Base-by-base conservation (phyloP, 2,797 vertebrate genomes). In the Helarctos malayanus region DNA sequence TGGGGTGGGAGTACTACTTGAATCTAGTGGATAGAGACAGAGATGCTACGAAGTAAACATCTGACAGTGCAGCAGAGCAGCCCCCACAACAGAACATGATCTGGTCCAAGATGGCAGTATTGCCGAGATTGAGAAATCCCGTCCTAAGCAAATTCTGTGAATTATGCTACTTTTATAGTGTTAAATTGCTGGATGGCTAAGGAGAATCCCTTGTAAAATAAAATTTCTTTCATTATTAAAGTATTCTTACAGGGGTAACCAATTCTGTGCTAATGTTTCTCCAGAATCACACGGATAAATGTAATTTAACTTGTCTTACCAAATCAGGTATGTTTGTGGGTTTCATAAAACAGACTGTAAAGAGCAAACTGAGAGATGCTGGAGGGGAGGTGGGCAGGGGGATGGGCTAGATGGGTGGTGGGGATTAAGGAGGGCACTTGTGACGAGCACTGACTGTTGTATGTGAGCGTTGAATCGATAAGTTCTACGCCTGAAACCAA, bases 201-300 rank as follows among this genome's bases (percentile, higher is more conserved):
- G 45, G 59, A 32, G 10, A 91, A 83, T 88, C 3, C 10, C 54
- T 92, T 91, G 61, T 49, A 45, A 80, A 91, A 69, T 91, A 54
- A 32, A 4, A 47, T 93, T 93, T 92, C 32, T 82, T 92, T 91
- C 27, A 59, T 71, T 85, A 21, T 83, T 92, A 80, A 25, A 76
- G 2, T 94, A 63, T 85, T 95, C 32, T 86, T 85, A 15, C 25
- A 73, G 61, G 18, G 32, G 2, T 38, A 89, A 80, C 29, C 12
- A 69, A 23, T 89, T 98, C 86, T 86, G 6, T 41, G 23, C 41
- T 84, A 93, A 59, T 95, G 82, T 93, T 96, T 94, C 27, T 83
- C 32, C 27, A 93, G 25, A 81, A 32, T 87, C 56, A 54, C 25
- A 13, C 41, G 19, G 32, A 93, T 79, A 54, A 87, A 71, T 91